These are phyloP conservation scores for Heterocephalus glaber DNA, from an alignment of 2,113 vertebrate genomes.

Conservation along the genomic window DNA sequence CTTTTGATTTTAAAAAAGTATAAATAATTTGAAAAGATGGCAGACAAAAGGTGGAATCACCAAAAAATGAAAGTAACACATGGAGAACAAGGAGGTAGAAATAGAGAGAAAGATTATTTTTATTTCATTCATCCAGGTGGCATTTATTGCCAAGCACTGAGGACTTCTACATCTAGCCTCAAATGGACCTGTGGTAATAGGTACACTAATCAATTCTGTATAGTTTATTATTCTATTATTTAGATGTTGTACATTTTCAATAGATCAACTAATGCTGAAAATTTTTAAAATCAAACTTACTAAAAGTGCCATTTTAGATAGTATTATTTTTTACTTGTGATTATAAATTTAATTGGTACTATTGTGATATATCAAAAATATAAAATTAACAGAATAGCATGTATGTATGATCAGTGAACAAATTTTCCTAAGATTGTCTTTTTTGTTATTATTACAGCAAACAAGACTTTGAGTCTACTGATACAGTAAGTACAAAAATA, in stretches of 20 bases:
- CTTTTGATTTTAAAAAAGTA: constrained; percentile 16
- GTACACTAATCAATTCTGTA: constrained; percentile 23
- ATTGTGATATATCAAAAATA: constrained; percentile 31
- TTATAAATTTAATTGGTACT: constrained; percentile 32
- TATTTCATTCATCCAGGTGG: constrained; percentile 16
- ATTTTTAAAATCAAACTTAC: constrained; percentile 21
- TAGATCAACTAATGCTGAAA: not conserved
- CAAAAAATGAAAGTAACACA: not conserved
- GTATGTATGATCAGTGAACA: constrained; percentile 11
- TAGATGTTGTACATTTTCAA: not conserved
- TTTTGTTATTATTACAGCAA: constrained; percentile 77
- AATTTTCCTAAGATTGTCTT: constrained; percentile 49
- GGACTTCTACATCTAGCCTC: not conserved
- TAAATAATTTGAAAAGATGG: constrained; percentile 29
- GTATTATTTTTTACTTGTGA: not conserved
- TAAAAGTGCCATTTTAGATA: not conserved
- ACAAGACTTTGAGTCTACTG: constrained; percentile 75
- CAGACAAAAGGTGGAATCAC: not conserved
- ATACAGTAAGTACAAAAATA: constrained; percentile 81
- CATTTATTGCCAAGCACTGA: not conserved
- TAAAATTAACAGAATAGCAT: constrained; percentile 21
- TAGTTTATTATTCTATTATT: not conserved
- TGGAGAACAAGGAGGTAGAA: not conserved
- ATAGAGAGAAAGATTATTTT: not conserved
- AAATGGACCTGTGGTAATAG: not conserved